Base-by-base conservation (phyloP, 2,797 vertebrate species). In the Tapirus indicus region DNA sequence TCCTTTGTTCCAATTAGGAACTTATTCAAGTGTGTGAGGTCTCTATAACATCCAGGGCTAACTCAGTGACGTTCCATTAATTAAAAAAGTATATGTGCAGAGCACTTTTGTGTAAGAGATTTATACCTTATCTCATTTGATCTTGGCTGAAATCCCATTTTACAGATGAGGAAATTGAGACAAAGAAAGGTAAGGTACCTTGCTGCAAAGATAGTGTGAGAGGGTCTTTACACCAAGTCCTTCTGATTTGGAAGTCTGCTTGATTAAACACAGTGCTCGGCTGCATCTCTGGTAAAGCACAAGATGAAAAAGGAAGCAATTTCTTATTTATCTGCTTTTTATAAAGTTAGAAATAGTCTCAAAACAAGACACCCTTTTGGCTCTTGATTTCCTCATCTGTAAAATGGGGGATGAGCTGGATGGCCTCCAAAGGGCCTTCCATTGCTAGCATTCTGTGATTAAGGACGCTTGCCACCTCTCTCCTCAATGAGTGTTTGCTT, bases 401-500 rank as follows among this genome's bases (percentile, higher is more conserved):
- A 69, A 77, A 90, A 74, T 35, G 74, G 68, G 38, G 25, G 92
- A 7, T 27, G 38, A 62, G 3, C 83, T 7, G 2, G 44, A 32
- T 49, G 58, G 21, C 79, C 16, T 79, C 9, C 5, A 29, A 13
- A 68, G 16, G 78, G 0, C 0, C 13, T 44, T 38, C 12, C 23
- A 7, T 5, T 6, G 10, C 18, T 68, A 3, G 23, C 25, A 5
- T 41, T 47, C 68, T 47, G 77, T 54, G 52, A n/a, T 29, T 10
- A 13, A 80, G 16, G 54, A 14, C 14, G 0, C 35, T 47, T 44
- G 60, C 29, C 3, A 0, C 23, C 72, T 41, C 11, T 86, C 13
- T 72, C 97, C 95, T 87, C 84, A 98, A 32, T 1, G 7, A 93
- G 11, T 49, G 85, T 74, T 38, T 94, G 89, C 56, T 89, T 94